Percentiles rank a stretch among this genome's conserved stretches.
These are phyloP conservation scores for Alectura lathami DNA, from an alignment of 2,113 vertebrate genomes.

Conservation along the genomic window DNA sequence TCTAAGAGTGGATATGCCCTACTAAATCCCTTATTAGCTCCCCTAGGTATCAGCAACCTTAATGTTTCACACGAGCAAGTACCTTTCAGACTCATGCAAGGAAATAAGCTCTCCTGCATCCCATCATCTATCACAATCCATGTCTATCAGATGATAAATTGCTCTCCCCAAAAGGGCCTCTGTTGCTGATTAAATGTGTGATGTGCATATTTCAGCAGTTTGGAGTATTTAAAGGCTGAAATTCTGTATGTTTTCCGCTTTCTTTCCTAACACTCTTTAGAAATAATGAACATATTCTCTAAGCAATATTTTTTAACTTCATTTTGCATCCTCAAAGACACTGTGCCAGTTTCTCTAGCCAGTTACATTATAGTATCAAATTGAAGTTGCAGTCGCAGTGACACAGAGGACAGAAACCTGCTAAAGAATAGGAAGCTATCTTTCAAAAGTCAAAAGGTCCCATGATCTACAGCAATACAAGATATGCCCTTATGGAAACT, in stretches of 20 bases:
- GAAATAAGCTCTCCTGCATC: neutral
- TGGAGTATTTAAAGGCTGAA: neutral
- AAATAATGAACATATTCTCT: neutral
- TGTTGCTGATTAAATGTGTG: slow-evolving; percentile 54
- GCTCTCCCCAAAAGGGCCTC: slow-evolving; percentile 7
- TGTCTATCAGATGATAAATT: slow-evolving; percentile 36
- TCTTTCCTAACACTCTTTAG: neutral
- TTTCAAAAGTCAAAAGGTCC: slow-evolving; percentile 44
- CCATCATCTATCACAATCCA: slow-evolving; percentile 12
- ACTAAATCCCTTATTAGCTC: slow-evolving; percentile 1
- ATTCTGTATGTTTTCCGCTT: neutral
- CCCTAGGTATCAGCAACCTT: neutral
- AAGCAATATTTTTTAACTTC: neutral
- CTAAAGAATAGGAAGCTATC: neutral
- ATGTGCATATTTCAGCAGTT: slow-evolving; percentile 27
- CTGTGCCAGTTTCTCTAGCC: neutral
- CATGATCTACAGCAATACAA: neutral
- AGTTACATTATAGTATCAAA: slow-evolving; percentile 2
- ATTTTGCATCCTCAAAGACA: neutral
- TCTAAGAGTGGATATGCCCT: neutral
- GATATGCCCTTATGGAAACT: neutral
- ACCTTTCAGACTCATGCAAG: neutral
- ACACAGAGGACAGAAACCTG: slow-evolving; percentile 19
- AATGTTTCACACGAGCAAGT: neutral
- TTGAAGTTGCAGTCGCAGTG: slow-evolving; percentile 27